Evolutionary conservation across 1,140 invertebrate species (phyloP).

Genomic region (Drosophila cardini): DNA sequence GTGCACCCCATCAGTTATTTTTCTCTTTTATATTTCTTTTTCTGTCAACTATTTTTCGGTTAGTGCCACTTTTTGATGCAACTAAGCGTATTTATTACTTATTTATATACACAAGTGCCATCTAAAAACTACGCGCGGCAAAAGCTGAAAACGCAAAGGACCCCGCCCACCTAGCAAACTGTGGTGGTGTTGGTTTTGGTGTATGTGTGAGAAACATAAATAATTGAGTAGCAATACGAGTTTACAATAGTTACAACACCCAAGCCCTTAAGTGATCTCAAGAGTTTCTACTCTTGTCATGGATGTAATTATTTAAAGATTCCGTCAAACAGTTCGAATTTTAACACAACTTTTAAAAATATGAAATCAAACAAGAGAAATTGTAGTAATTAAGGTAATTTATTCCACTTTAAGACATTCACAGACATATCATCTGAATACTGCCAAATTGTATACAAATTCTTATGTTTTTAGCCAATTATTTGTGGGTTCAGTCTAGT

Average conservation of each 20-base stretch:
- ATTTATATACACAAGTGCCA: conserved; percentile 73
- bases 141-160: conserved; percentile 25
- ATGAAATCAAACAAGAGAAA: too few species aligned
- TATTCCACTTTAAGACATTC: neutral
- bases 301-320: conserved; percentile 1
- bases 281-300: conserved; percentile 33
- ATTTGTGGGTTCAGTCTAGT: conserved; percentile 2
- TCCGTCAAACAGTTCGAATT: neutral
- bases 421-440: neutral
- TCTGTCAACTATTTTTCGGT: conserved; percentile 74
- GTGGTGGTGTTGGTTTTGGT: too few species aligned
- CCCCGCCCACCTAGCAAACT: conserved; percentile 38
- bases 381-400: too few species aligned
- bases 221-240: conserved; percentile 64
- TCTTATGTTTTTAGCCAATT: conserved; percentile 10
- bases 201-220: conserved; percentile 47
- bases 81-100: conserved; percentile 83
- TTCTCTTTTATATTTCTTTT: conserved; percentile 42
- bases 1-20: conserved; percentile 61
- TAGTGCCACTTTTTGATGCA: conserved; percentile 78
- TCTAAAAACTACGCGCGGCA: conserved; percentile 49
- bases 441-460: conserved; percentile 23
- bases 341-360: too few species aligned
- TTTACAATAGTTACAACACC: conserved; percentile 52
- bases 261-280: conserved; percentile 47